phyloP scores from a whole-genome alignment of 2,888 invertebrate genomes.

The Aromia moschata region DNA sequence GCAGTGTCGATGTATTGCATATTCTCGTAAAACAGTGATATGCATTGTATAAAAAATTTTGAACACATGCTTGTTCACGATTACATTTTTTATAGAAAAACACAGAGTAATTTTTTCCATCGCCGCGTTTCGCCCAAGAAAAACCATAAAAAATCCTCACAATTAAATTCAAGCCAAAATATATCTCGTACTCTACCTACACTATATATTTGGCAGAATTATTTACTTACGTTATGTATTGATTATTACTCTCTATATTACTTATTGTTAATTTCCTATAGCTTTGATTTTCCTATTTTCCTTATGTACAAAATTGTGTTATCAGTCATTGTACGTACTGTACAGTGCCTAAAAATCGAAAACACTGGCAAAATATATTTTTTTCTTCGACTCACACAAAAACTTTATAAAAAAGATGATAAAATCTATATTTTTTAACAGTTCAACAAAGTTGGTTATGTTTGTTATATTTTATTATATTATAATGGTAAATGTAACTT shows the following conservation, averaged over 20 bases:
- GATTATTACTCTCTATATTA: constrained; percentile 18
- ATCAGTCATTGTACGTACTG: constrained; percentile 56
- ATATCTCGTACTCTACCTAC: constrained; percentile 6
- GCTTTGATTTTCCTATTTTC: constrained; percentile 35
- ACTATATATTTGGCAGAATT: constrained; percentile 21
- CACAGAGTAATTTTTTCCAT: constrained; percentile 2
- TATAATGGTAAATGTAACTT: neutral
- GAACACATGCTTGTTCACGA: constrained; percentile 29
- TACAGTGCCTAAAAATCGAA: constrained; percentile 50
- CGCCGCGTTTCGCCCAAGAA: constrained; percentile 15
- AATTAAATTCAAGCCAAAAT: constrained; percentile 7
- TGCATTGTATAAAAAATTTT: constrained; percentile 30
- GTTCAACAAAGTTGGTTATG: too few species aligned
- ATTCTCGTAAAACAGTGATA: constrained; percentile 29
- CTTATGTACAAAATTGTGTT: constrained; percentile 48
- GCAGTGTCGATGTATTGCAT: constrained; percentile 37
- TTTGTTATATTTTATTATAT: too few species aligned
- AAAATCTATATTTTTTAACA: too few species aligned
- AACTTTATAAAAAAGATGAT: too few species aligned
- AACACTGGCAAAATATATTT: constrained; percentile 28
- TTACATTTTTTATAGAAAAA: constrained; percentile 15
- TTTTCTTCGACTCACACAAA: constrained; percentile 1
- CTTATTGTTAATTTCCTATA: constrained; percentile 14
- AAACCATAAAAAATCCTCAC: constrained; percentile 19
- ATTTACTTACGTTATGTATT: constrained; percentile 16